These are phyloP conservation scores for Drosophila phalerata DNA, from an alignment of 2,888 invertebrate genomes.

Conservation along the genomic window DNA sequence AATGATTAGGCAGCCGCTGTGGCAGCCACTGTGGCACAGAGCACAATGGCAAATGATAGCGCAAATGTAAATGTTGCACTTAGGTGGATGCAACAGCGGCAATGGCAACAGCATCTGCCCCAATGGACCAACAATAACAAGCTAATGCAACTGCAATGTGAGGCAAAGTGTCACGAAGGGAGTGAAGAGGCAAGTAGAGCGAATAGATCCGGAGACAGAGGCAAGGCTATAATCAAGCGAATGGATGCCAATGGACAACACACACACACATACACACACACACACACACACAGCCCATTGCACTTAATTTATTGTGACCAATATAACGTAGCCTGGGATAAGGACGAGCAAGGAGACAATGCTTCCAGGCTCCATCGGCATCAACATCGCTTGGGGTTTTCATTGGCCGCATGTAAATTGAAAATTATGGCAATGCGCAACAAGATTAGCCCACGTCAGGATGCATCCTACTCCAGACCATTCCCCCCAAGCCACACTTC, in stretches of 20 bases:
- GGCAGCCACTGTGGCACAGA: conserved; percentile 21
- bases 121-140: conserved; percentile 53
- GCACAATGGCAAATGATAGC: conserved; percentile 59
- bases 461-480: conserved; percentile 23
- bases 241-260: conserved; percentile 55
- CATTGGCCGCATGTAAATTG: conserved; percentile 73
- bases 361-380: background rate
- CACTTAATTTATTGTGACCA: conserved; percentile 66
- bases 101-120: conserved; percentile 20
- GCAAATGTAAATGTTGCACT: conserved; percentile 75
- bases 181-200: background rate
- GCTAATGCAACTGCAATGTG: conserved; percentile 74
- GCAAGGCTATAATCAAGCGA: conserved; percentile 69
- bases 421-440: conserved; percentile 81
- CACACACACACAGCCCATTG: conserved; percentile 53
- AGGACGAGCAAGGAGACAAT: conserved; percentile 34
- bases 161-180: background rate
- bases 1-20: conserved; percentile 68
- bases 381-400: conserved; percentile 20
- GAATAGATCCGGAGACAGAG: conserved; percentile 14
- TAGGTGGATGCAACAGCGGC: conserved; percentile 24
- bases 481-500: background rate
- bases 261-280: conserved; percentile 22
- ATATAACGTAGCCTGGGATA: conserved; percentile 39
- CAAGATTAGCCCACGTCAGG: conserved; percentile 71